A percentile compares a stretch with the other conserved stretches of the same genome.
Evolutionary conservation across 2,113 vertebrate genomes (phyloP).

Genomic region (Phylloscopus whistleri): DNA sequence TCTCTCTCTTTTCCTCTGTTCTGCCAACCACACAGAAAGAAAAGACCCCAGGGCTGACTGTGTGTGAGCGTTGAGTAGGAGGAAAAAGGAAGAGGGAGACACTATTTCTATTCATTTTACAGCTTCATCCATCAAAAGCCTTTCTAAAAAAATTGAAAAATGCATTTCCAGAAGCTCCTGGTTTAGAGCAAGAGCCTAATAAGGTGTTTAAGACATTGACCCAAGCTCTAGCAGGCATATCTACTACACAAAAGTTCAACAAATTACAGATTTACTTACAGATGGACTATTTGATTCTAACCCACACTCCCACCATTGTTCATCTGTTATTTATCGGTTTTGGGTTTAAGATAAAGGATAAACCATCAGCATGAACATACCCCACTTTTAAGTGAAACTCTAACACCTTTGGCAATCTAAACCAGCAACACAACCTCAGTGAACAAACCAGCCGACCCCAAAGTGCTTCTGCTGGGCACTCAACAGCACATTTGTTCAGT

Average conservation of each 20-base stretch:
- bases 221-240: neutral
- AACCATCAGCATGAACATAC: neutral
- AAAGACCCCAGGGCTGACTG: constrained; percentile 64
- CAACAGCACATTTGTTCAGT: neutral
- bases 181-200: constrained; percentile 44
- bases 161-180: constrained; percentile 31
- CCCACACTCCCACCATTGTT: neutral
- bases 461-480: neutral
- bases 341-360: neutral
- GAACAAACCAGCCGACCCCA: neutral
- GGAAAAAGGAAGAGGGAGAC: constrained; percentile 68
- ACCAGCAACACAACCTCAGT: neutral
- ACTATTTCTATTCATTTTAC: constrained; percentile 68
- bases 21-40: constrained; percentile 65
- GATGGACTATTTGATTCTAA: neutral
- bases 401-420: neutral
- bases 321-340: neutral
- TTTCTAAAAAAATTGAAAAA: neutral
- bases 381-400: neutral
- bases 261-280: neutral
- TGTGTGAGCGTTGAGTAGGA: constrained; percentile 55
- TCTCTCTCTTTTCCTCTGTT: constrained; percentile 41
- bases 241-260: neutral
- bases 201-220: constrained; percentile 27
- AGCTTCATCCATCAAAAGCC: constrained; percentile 56